phyloP scores from a whole-genome alignment of 2,113 vertebrate genomes.

The Platysternon megacephalum region DNA sequence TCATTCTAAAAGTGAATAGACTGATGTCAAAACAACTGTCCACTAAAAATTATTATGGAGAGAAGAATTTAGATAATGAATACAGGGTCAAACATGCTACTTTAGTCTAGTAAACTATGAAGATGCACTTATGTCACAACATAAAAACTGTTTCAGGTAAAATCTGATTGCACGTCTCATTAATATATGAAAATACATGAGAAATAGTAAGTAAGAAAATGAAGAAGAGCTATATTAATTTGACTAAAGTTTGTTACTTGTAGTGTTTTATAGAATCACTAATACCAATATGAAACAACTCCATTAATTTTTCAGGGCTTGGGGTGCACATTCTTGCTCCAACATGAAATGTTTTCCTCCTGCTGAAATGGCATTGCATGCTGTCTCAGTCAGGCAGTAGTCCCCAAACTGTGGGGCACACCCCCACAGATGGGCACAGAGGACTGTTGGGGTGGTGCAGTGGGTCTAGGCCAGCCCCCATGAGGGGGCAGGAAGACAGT shows the following conservation, averaged over 20 bases:
- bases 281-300: not conserved
- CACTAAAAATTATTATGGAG: no score
- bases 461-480: no score
- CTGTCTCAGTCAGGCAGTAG: not conserved
- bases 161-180: accelerated
- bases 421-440: no score
- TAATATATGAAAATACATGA: not conserved
- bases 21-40: not conserved
- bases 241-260: not conserved
- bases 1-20: accelerated
- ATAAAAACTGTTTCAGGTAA: accelerated
- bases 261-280: not conserved
- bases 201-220: not conserved
- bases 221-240: not conserved
- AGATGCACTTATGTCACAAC: not conserved
- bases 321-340: not conserved
- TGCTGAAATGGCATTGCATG: not conserved
- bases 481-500: no score
- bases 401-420: no score
- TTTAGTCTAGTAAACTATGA: not conserved
- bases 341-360: not conserved
- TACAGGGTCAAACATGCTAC: not conserved
- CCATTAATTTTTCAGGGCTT: not conserved
- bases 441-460: no score
- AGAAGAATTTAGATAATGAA: not conserved